Conservation (phyloP, 2,888 invertebrate species). For the Matsumyia berberina region DNA sequence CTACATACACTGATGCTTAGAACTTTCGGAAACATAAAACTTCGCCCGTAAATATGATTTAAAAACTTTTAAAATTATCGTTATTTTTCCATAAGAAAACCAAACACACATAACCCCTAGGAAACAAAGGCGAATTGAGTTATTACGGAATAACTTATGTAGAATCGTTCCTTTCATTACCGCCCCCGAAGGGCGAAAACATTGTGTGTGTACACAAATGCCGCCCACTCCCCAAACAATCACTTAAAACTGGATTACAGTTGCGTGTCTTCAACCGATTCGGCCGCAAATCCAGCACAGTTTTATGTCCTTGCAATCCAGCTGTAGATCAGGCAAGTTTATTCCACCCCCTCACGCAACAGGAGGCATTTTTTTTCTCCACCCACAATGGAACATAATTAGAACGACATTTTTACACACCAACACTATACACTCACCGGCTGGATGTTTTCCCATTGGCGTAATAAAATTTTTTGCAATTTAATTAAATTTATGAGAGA, state of each 20-base stretch:
- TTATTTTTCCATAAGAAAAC: conserved; percentile 40
- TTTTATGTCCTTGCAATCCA: conserved; percentile 43
- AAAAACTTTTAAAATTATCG: conserved; percentile 40
- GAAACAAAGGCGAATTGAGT: conserved; percentile 65
- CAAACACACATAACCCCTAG: background rate
- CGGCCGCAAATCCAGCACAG: conserved; percentile 60
- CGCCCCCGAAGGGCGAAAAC: background rate
- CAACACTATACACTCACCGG: background rate
- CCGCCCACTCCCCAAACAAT: conserved; percentile 57
- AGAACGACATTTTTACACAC: conserved; percentile 62
- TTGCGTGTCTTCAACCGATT: conserved; percentile 56
- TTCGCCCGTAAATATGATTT: too few species aligned
- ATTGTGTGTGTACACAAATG: background rate
- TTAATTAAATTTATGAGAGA: conserved; percentile 73
- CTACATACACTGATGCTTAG: too few species aligned
- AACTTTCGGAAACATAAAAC: too few species aligned
- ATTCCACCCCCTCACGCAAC: background rate
- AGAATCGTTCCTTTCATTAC: conserved; percentile 30
- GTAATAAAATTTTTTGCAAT: conserved; percentile 70
- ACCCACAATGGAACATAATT: conserved; percentile 54
- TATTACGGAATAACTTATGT: conserved; percentile 56
- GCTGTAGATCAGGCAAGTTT: conserved; percentile 61
- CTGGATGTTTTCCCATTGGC: conserved; percentile 57
- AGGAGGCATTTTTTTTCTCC: conserved; percentile 27
- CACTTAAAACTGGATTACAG: conserved; percentile 68